Conservation (phyloP, 2,113 vertebrate species). For the Thamnaconus septentrionalis region DNA sequence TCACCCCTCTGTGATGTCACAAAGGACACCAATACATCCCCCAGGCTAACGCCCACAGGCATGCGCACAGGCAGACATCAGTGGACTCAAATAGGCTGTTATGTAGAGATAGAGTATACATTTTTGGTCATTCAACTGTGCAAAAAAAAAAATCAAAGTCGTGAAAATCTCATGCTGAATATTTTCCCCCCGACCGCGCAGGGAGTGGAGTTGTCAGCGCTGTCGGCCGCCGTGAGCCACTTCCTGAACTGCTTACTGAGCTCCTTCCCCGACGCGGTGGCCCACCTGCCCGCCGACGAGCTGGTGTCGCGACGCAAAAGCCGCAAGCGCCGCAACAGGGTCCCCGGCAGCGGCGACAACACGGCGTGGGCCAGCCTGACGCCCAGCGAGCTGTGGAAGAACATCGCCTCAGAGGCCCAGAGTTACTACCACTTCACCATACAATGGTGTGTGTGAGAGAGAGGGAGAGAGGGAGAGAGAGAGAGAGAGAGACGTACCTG, state of each 20-base stretch:
- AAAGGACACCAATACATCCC: too few relatives aligned
- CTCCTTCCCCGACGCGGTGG: slow-evolving; percentile 92
- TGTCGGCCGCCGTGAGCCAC: slow-evolving; percentile 96
- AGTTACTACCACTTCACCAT: slow-evolving; percentile 89
- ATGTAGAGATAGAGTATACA: too few relatives aligned
- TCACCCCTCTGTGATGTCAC: too few relatives aligned
- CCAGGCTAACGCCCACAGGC: too few relatives aligned
- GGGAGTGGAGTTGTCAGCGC: slow-evolving; percentile 94
- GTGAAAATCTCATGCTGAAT: too few relatives aligned
- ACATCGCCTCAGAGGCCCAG: slow-evolving; percentile 87
- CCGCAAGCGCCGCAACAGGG: slow-evolving; percentile 89
- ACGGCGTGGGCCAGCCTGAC: slow-evolving; percentile 94
- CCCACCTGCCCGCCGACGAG: slow-evolving; percentile 92
- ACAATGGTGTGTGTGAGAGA: slow-evolving; percentile 78
- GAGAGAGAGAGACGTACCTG: too few relatives aligned
- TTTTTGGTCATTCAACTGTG: too few relatives aligned
- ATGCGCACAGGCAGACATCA: too few relatives aligned
- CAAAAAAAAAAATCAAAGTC: too few relatives aligned
- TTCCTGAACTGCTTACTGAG: slow-evolving; percentile 98
- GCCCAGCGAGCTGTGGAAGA: slow-evolving; percentile 94
- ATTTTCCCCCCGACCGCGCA: slow-evolving; percentile 37
- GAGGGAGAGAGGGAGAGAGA: too few relatives aligned
- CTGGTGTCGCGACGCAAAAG: slow-evolving; percentile 94
- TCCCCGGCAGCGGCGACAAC: slow-evolving; percentile 88
- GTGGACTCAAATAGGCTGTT: too few relatives aligned